Conservation (phyloP, 1,140 invertebrate species). For the Drosophila obscura region DNA sequence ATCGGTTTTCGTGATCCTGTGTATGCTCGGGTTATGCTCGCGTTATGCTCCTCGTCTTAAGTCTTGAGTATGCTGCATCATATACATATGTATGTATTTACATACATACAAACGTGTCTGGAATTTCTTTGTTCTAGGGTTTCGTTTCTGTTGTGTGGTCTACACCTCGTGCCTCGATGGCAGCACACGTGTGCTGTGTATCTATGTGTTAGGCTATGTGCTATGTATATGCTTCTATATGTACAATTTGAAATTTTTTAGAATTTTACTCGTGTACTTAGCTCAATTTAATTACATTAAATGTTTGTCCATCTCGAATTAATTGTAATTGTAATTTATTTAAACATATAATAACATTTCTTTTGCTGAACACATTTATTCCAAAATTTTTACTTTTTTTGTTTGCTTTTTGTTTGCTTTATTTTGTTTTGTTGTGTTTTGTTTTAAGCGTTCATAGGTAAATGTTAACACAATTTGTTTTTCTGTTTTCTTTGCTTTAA, state of each 20-base stretch:
- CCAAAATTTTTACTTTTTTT: conserved; percentile 67
- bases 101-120: conserved; percentile 34
- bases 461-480: conserved; percentile 49
- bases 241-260: conserved; percentile 72
- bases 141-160: conserved; percentile 17
- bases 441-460: conserved; percentile 45
- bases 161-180: conserved; percentile 41
- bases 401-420: conserved; percentile 16
- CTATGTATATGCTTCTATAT: conserved; percentile 22
- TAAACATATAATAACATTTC: conserved; percentile 83
- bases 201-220: conserved; percentile 35
- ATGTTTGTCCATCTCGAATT: conserved; percentile 52
- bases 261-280: conserved; percentile 56
- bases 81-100: too few relatives aligned
- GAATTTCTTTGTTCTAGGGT: conserved; percentile 35
- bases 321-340: conserved; percentile 64
- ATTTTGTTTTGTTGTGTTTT: conserved; percentile 38
- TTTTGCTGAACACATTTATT: conserved; percentile 83
- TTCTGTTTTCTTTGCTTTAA: conserved; percentile 31
- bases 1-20: conserved; percentile 20
- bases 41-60: background rate
- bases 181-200: conserved; percentile 37
- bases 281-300: conserved; percentile 71
- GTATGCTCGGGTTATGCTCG: background rate
- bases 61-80: conserved; percentile 8